Conservation (phyloP, 2,113 vertebrate genomes). For the Phycodurus eques region DNA sequence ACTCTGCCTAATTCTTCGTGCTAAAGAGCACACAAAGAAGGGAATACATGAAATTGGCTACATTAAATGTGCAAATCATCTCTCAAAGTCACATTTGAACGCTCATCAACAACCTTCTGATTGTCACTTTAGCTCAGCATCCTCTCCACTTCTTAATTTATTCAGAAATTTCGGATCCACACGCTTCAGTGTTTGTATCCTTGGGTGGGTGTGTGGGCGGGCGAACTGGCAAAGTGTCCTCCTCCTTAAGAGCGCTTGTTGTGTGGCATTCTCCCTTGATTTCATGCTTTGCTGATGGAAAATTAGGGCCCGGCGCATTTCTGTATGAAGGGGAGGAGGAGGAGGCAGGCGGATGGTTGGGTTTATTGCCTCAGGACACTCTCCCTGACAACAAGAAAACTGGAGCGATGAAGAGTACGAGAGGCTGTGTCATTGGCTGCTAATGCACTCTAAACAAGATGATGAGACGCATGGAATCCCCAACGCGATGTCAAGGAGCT, state of each 20-base stretch:
- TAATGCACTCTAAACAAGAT: constrained; percentile 90
- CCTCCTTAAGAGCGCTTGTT: constrained; percentile 83
- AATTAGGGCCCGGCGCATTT: constrained; percentile 90
- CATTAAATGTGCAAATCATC: constrained; percentile 21
- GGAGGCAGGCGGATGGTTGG: constrained; percentile 80
- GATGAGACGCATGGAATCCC: constrained; percentile 83
- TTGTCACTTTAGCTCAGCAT: constrained; percentile 54
- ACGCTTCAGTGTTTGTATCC: constrained; percentile 15
- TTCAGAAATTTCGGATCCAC: constrained; percentile 75
- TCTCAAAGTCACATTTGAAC: constrained; percentile 43
- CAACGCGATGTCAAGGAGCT: constrained; percentile 68
- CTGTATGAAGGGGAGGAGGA: constrained; percentile 85
- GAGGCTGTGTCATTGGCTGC: constrained; percentile 83
- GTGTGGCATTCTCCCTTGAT: constrained; percentile 89
- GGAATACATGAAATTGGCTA: constrained; percentile 14
- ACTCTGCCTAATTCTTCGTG: not conserved
- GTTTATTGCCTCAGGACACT: constrained; percentile 94
- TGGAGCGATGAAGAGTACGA: constrained; percentile 80
- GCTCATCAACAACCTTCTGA: constrained; percentile 49
- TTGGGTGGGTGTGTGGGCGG: constrained; percentile 28
- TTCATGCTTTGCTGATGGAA: constrained; percentile 98
- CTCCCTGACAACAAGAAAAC: constrained; percentile 94
- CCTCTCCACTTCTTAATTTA: constrained; percentile 81
- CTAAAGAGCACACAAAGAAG: constrained; percentile 11
- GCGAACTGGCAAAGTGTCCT: constrained; percentile 79